phyloP scores from a whole-genome alignment of 2,888 invertebrate species.

The Andrena hattorfiana region DNA sequence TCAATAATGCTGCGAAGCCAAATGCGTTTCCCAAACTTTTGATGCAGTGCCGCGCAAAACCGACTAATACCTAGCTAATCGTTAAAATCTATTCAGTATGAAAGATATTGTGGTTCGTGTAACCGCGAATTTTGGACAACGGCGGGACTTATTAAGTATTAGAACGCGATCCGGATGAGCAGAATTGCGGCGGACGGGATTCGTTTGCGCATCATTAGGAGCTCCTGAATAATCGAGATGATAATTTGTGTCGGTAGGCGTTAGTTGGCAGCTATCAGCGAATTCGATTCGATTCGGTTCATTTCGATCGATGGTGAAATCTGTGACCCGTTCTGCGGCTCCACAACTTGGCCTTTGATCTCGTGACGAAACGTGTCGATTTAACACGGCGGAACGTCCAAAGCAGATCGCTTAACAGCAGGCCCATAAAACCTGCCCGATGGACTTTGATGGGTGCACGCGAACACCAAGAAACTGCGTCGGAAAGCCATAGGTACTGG shows the following conservation, averaged over 20 bases:
- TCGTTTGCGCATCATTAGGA: constrained; percentile 1
- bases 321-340: not conserved
- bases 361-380: not conserved
- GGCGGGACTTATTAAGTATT: constrained; percentile 5
- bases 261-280: not conserved
- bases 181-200: constrained; percentile 9
- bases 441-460: not conserved
- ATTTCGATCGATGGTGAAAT: not conserved
- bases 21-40: not conserved
- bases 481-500: not conserved
- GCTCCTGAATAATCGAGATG: constrained; percentile 21
- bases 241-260: not conserved
- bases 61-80: not conserved
- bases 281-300: not conserved
- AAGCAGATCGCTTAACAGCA: not conserved
- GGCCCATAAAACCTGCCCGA: not conserved
- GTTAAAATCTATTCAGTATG: not conserved
- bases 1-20: not conserved
- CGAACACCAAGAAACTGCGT: not conserved
- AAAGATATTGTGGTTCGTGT: not conserved
- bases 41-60: not conserved
- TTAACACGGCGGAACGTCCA: not conserved
- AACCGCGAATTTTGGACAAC: constrained; percentile 15
- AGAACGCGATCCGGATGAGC: constrained; percentile 2
- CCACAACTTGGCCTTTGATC: not conserved